Conservation (phyloP, 2,888 invertebrate species). For the Heliconius sara region DNA sequence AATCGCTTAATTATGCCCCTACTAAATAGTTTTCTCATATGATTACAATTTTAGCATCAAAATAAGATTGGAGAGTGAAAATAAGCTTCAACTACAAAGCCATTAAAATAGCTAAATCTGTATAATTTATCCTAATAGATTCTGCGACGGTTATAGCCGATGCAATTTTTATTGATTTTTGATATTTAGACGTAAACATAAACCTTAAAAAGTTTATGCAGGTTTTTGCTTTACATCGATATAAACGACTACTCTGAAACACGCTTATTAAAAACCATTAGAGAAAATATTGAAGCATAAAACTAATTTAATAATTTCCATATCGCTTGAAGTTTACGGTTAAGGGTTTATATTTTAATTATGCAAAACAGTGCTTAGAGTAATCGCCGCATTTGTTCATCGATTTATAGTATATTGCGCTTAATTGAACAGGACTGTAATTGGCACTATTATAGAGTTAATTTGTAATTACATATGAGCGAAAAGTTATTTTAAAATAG, state of each 20-base stretch:
- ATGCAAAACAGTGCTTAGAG: conserved; percentile 40
- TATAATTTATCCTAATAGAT: no score
- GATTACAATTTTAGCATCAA: background rate
- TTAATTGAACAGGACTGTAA: conserved; percentile 22
- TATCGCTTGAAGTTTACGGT: conserved; percentile 32
- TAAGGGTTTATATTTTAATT: conserved; percentile 43
- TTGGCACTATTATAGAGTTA: conserved; percentile 1
- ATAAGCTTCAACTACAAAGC: no score
- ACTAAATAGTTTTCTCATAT: conserved; percentile 29
- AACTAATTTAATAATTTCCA: conserved; percentile 44
- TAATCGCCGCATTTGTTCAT: conserved; percentile 39
- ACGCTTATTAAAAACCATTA: conserved; percentile 43
- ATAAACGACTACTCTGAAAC: conserved; percentile 21
- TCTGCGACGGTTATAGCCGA: background rate
- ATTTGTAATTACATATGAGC: background rate
- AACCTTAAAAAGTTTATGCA: conserved; percentile 4
- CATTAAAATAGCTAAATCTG: no score
- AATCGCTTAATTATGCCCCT: conserved; percentile 35
- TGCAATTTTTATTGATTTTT: background rate
- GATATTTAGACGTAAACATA: conserved; percentile 16
- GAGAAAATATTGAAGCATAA: conserved; percentile 39
- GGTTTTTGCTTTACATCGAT: conserved; percentile 1
- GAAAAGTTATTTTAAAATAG: background rate
- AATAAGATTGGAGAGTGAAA: background rate
- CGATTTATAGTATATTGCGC: conserved; percentile 27